A percentile compares a stretch with the other conserved stretches of the same genome.
Evolutionary conservation across 2,888 invertebrate species (phyloP).

Genomic region (Eristalis intricaria): DNA sequence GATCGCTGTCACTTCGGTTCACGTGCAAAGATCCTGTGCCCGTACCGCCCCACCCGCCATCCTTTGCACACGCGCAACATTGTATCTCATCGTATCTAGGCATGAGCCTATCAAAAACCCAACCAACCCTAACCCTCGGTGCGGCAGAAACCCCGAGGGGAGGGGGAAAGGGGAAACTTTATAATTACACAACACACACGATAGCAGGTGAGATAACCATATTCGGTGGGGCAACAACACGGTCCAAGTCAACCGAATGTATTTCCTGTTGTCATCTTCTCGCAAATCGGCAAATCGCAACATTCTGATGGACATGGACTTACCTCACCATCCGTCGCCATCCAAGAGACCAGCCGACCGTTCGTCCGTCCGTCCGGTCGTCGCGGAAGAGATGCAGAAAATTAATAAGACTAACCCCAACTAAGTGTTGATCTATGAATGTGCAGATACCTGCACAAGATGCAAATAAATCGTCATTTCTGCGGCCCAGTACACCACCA

Average conservation of each 20-base stretch:
- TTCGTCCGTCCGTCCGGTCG: neutral
- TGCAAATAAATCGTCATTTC: conserved; percentile 69
- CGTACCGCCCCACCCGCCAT: neutral
- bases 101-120: conserved; percentile 51
- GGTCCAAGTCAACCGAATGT: conserved; percentile 45
- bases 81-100: conserved; percentile 35
- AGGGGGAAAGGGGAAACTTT: neutral
- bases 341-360: too few species aligned
- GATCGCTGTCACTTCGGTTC: conserved; percentile 21
- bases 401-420: conserved; percentile 61
- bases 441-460: conserved; percentile 65
- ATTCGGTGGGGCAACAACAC: conserved; percentile 49
- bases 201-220: conserved; percentile 66
- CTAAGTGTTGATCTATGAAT: conserved; percentile 70
- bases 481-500: conserved; percentile 54
- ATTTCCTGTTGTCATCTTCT: conserved; percentile 71
- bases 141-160: neutral
- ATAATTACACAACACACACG: conserved; percentile 66
- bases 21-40: neutral
- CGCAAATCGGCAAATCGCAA: conserved; percentile 71
- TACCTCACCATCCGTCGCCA: conserved; percentile 53
- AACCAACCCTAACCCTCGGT: conserved; percentile 2
- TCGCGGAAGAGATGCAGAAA: conserved; percentile 38
- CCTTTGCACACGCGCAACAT: conserved; percentile 29
- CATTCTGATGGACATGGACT: conserved; percentile 71